Conservation (phyloP, 2,797 vertebrate genomes). For the Falco concolor region DNA sequence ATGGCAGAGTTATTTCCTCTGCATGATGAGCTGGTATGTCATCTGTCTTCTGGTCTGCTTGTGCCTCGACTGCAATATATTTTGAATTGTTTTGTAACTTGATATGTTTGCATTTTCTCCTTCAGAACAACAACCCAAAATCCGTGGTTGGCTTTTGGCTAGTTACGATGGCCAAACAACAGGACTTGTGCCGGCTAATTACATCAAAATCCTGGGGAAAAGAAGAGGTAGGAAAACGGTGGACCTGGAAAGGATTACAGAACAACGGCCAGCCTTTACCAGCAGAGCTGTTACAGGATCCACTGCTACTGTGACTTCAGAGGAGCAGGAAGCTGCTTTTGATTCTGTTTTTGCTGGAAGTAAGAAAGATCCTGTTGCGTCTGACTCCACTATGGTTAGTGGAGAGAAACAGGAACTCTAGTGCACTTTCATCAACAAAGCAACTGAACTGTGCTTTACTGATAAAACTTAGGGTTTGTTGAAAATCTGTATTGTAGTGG, state of each 20-base stretch:
- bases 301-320: slow-evolving; percentile 43
- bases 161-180: slow-evolving; percentile 88
- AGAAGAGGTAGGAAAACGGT: slow-evolving; percentile 84
- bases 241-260: slow-evolving; percentile 76
- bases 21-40: neutral
- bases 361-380: slow-evolving; percentile 18
- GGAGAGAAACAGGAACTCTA: slow-evolving; percentile 73
- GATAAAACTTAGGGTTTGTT: slow-evolving; percentile 36
- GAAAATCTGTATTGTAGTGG: slow-evolving; percentile 28
- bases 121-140: slow-evolving; percentile 89
- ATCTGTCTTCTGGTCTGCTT: neutral
- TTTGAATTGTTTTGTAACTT: neutral
- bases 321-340: slow-evolving; percentile 82
- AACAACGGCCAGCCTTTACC: slow-evolving; percentile 65
- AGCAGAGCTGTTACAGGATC: slow-evolving; percentile 54
- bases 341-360: slow-evolving; percentile 83
- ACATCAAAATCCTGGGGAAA: slow-evolving; percentile 91
- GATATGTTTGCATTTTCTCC: neutral
- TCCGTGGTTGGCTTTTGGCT: slow-evolving; percentile 94
- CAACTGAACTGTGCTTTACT: slow-evolving; percentile 34
- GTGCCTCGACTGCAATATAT: neutral
- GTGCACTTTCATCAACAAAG: slow-evolving; percentile 41
- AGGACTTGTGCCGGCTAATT: slow-evolving; percentile 93
- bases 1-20: neutral
- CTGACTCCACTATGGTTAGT: slow-evolving; percentile 41